Conservation (phyloP, 1,140 invertebrate genomes). For the Neodiprion virginianus region DNA sequence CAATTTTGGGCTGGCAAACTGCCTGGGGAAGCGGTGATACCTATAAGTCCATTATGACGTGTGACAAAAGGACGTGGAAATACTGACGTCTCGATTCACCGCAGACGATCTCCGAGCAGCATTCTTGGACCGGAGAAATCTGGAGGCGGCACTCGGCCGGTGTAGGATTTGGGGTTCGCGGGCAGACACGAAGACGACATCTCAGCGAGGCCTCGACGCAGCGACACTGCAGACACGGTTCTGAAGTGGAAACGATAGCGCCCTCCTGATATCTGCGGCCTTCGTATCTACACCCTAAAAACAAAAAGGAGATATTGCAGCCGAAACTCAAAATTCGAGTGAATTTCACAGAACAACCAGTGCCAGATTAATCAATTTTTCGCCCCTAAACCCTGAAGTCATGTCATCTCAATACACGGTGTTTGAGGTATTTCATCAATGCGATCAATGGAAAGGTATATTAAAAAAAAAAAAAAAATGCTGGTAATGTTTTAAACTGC, state of each 20-base stretch:
- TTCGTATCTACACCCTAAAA: constrained; percentile 72
- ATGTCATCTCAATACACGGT: not conserved
- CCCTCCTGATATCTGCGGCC: constrained; percentile 70
- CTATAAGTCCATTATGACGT: no score
- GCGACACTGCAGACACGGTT: constrained; percentile 80
- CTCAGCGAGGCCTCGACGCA: constrained; percentile 75
- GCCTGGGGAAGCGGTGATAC: no score
- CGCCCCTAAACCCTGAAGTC: not conserved
- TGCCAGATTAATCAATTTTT: not conserved
- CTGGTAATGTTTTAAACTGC: no score
- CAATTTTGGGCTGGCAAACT: no score
- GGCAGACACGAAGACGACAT: constrained; percentile 79
- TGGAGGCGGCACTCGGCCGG: constrained; percentile 73
- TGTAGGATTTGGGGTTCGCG: constrained; percentile 74
- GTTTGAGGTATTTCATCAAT: no score
- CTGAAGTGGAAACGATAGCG: constrained; percentile 68
- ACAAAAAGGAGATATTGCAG: constrained; percentile 19
- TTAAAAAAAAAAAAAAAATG: no score
- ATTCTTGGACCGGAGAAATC: constrained; percentile 70
- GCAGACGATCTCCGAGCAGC: constrained; percentile 80
- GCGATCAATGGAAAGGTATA: no score
- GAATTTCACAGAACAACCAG: constrained; percentile 8
- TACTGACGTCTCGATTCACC: constrained; percentile 62
- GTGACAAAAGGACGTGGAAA: constrained; percentile 12
- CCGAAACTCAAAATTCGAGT: not conserved